A percentile compares a stretch with the other conserved stretches of the same genome.
phyloP scores from a whole-genome alignment of 1,140 invertebrate species.

The Araneus ventricosus region DNA sequence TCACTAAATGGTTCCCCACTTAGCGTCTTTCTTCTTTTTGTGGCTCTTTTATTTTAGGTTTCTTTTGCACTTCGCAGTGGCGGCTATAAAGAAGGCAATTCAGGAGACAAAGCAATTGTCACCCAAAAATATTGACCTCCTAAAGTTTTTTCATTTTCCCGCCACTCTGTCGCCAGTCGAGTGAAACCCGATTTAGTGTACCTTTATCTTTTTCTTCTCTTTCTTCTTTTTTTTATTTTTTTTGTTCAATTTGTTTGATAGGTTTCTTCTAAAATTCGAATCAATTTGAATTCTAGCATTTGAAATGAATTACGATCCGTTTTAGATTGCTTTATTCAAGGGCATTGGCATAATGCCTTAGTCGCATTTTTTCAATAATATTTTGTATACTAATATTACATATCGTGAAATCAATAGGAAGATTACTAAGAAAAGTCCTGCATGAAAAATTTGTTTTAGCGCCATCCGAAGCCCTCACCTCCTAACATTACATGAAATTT shows the following conservation, averaged over 20 bases:
- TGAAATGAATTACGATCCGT: no score
- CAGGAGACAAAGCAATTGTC: slow-evolving; percentile 18
- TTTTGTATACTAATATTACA: no score
- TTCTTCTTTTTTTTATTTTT: not conserved
- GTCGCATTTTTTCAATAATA: no score
- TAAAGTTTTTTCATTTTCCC: not conserved
- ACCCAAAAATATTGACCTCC: slow-evolving; percentile 33
- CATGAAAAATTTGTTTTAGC: no score
- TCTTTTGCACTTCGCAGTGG: not conserved
- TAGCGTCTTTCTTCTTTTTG: not conserved
- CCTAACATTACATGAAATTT: no score
- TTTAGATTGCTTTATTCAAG: no score
- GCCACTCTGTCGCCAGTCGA: not conserved
- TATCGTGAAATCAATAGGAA: no score
- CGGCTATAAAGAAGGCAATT: not conserved
- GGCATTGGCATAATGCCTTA: no score
- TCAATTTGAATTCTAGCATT: no score
- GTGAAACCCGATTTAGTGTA: not conserved
- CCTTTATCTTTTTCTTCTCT: no score
- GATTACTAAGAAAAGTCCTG: no score
- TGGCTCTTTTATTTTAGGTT: not conserved
- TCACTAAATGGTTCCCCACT: not conserved
- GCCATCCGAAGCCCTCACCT: no score
- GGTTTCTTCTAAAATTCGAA: not conserved
- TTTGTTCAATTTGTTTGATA: not conserved